Base-by-base conservation (phyloP, 2,113 vertebrate species). In the Zootoca vivipara region DNA sequence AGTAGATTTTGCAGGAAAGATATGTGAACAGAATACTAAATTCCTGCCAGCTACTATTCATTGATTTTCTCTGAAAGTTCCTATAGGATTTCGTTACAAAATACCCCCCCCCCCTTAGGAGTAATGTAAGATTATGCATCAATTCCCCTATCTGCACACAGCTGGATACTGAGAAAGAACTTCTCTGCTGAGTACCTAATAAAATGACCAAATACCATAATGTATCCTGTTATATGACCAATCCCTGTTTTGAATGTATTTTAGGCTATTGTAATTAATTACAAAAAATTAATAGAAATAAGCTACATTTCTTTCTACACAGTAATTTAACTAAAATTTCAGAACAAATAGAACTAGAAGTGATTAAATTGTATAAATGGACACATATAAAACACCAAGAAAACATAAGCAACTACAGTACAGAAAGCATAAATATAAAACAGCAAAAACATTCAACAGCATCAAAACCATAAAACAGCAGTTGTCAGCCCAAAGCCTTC, bases 331-430 rank as follows among this genome's bases (percentile, higher is more conserved):
- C 28, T 15, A 26, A 58, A 42, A 22, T 42, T 77, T 40, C 28
- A 5, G 18, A 73, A 75, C 69, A 0, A 33, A 1, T 62, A 20
- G 35, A 2, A 78, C 0, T 0, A 20, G 70, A 5, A 2, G 58
- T 62, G 58, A 3, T 2, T 1, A 1, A 0, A 22, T 72, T 72
- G 30, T n/a, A 72, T 77, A 8, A 35, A 78, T 9, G 20, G 40
- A 35, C 58, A 62, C 18, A 20, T 62, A 62, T 20, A 62, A 62
- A 62, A 62, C 58, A 62, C 58, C 58, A 62, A 62, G 58, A 62
- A 62, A 62, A 62, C 13, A 62, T 62, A 62, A 52, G 15, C 58
- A 20, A 18, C 16, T 20, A 62, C 58, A 62, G 18, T 62, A 62
- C 18, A 4, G 4, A 62, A 62, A 62, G 58, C 58, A 16, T 62